These are phyloP conservation scores for Prunella fulvescens DNA, from an alignment of 2,113 vertebrate genomes.

Conservation along the genomic window DNA sequence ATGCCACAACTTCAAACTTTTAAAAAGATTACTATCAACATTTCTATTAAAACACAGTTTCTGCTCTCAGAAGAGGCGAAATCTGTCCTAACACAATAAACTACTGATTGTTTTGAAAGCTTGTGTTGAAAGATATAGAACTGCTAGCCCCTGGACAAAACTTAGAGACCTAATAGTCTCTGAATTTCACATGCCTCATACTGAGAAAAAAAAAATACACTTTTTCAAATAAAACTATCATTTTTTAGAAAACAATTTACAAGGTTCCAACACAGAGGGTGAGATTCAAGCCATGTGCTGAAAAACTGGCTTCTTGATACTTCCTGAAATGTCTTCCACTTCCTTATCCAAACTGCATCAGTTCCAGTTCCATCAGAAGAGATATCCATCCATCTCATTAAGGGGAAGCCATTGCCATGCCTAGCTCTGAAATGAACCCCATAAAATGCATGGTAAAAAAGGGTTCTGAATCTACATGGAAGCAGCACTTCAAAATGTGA, in stretches of 20 bases:
- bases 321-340: neutral
- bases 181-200: neutral
- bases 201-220: neutral
- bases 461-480: neutral
- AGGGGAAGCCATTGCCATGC: neutral
- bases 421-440: neutral
- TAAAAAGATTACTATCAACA: neutral
- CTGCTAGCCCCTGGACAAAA: neutral
- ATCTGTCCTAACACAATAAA: neutral
- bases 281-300: neutral
- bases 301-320: neutral
- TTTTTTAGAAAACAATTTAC: neutral
- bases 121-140: neutral
- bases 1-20: neutral
- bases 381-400: neutral
- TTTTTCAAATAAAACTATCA: neutral
- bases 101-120: neutral
- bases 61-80: neutral
- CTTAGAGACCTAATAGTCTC: neutral
- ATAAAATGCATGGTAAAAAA: neutral
- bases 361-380: neutral
- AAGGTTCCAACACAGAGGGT: neutral
- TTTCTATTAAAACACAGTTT: neutral
- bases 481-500: neutral
- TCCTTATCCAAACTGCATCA: neutral